Conservation (phyloP, 2,888 invertebrate genomes). For the Erpobdella octoculata region DNA sequence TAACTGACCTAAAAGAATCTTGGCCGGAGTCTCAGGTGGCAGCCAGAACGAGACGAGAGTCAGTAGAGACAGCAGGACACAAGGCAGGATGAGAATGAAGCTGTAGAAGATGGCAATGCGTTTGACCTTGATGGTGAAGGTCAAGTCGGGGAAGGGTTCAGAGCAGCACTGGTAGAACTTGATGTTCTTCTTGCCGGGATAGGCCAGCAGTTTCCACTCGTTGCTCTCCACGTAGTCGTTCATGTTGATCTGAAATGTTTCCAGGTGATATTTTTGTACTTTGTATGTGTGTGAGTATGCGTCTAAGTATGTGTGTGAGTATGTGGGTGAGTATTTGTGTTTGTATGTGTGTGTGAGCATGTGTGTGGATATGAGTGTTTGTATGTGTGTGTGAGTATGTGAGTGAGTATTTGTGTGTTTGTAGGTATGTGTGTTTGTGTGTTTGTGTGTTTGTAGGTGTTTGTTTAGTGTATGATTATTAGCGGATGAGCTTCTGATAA, state of each 20-base stretch:
- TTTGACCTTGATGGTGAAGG: constrained; percentile 45
- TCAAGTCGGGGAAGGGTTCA: constrained; percentile 48
- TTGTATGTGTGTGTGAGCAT: too few species aligned
- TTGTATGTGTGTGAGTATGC: too few species aligned
- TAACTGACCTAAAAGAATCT: constrained; percentile 50
- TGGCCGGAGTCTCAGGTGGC: constrained; percentile 53
- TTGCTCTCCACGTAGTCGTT: constrained; percentile 49
- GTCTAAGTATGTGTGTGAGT: too few species aligned
- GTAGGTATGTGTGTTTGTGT: too few species aligned
- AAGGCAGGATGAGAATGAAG: constrained; percentile 52
- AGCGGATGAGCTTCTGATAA: too few species aligned
- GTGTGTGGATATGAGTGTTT: too few species aligned
- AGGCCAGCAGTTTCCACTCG: constrained; percentile 48
- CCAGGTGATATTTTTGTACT: too few species aligned
- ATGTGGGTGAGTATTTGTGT: too few species aligned
- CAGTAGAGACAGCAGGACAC: constrained; percentile 51
- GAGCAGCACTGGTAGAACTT: constrained; percentile 47
- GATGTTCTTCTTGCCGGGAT: constrained; percentile 44
- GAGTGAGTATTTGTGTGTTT: too few species aligned
- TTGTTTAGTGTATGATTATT: too few species aligned
- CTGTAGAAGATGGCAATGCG: constrained; percentile 42
- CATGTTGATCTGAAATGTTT: constrained; percentile 35
- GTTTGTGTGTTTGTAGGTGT: too few species aligned
- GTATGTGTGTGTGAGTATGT: too few species aligned
- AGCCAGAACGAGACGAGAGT: constrained; percentile 53